Evolutionary conservation across 2,113 vertebrate genomes (phyloP).

Genomic region (Oostethus manadensis): DNA sequence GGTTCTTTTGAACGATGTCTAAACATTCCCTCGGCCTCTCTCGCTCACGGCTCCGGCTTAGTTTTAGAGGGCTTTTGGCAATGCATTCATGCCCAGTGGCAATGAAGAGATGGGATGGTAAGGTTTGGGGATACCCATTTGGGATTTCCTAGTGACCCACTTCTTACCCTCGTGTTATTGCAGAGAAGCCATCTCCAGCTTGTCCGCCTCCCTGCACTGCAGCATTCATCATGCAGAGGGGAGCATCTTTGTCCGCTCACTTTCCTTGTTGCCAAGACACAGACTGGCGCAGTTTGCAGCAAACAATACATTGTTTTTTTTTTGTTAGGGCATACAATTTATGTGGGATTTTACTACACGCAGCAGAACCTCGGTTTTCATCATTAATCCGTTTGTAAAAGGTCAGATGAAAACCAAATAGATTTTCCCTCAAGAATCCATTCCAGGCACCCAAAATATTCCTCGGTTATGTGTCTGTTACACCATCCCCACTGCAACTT

Average conservation of each 20-base stretch:
- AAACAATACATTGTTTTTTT: background rate
- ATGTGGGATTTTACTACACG: background rate
- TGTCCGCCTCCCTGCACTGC: conserved; percentile 27
- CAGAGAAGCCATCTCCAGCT: conserved; percentile 29
- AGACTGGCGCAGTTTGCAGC: conserved; percentile 10
- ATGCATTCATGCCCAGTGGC: conserved; percentile 16
- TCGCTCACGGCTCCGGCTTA: conserved; percentile 23
- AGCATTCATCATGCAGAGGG: conserved; percentile 32
- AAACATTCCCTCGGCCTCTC: background rate
- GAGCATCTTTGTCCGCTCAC: conserved; percentile 48
- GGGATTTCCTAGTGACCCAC: conserved; percentile 63
- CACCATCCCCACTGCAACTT: too few species aligned
- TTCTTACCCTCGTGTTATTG: conserved; percentile 39
- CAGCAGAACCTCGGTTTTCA: too few species aligned
- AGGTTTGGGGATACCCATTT: conserved; percentile 36
- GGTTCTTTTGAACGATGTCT: conserved; percentile 11
- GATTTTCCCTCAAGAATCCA: too few species aligned
- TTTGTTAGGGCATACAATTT: background rate
- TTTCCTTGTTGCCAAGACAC: conserved; percentile 58
- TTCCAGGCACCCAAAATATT: too few species aligned
- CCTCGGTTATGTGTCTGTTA: too few species aligned
- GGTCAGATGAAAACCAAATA: too few species aligned
- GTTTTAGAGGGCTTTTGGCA: conserved; percentile 27
- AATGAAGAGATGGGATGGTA: conserved; percentile 5
- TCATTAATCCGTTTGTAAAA: too few species aligned